Evolutionary conservation across 2,888 invertebrate species (phyloP).

Genomic region (Eilema caniola): DNA sequence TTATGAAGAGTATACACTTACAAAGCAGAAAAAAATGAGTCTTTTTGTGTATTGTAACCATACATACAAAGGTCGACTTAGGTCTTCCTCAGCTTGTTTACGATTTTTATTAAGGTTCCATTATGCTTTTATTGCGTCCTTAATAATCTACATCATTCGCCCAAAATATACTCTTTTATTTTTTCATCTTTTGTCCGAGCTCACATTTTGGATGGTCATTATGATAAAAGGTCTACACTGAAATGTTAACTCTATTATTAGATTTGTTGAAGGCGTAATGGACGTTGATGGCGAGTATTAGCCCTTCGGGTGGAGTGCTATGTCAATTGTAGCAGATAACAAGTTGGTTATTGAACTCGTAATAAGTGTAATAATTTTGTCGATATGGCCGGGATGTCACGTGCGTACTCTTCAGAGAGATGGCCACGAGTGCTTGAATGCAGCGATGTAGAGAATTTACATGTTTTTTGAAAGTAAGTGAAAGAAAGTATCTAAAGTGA

Average conservation of each 20-base stretch:
- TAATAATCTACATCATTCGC: constrained; percentile 2
- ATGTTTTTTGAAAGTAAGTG: too few relatives aligned
- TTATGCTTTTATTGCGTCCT: constrained; percentile 15
- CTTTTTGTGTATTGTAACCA: background rate
- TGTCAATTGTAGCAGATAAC: constrained; percentile 25
- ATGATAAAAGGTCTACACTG: constrained; percentile 25
- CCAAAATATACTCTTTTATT: constrained; percentile 19
- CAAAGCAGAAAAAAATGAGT: background rate
- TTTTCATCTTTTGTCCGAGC: constrained; percentile 27
- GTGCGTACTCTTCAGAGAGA: too few relatives aligned
- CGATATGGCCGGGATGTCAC: too few relatives aligned
- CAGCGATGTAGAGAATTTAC: too few relatives aligned
- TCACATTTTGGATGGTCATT: constrained; percentile 34
- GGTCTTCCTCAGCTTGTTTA: constrained; percentile 1
- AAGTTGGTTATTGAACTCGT: constrained; percentile 4
- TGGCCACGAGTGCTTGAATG: too few relatives aligned
- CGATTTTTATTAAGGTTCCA: constrained; percentile 13
- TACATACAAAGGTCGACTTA: background rate
- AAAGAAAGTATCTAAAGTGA: too few relatives aligned
- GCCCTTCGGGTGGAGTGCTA: constrained; percentile 1
- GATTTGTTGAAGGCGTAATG: constrained; percentile 23
- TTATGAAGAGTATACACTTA: background rate
- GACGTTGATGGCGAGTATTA: constrained; percentile 13
- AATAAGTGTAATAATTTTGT: constrained; percentile 13
- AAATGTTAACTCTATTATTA: constrained; percentile 44